phyloP scores from a whole-genome alignment of 2,888 invertebrate species.

The Phlogophora meticulosa region DNA sequence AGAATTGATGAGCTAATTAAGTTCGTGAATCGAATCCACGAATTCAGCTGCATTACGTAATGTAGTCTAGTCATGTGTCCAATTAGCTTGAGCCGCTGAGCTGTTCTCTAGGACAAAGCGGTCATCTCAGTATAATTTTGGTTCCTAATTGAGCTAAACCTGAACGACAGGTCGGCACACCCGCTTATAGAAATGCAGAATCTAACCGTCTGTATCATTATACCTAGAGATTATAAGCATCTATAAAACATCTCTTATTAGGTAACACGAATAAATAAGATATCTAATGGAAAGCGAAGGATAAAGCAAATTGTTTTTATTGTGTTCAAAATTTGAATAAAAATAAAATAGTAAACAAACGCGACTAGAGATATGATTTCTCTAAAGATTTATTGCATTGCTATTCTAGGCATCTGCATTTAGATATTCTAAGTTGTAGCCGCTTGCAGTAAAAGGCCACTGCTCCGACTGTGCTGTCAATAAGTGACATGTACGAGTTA shows the following conservation, averaged over 20 bases:
- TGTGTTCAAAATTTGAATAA: constrained; percentile 33
- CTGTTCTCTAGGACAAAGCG: constrained; percentile 67
- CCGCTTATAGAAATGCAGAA: constrained; percentile 56
- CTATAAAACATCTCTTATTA: constrained; percentile 50
- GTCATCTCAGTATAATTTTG: constrained; percentile 73
- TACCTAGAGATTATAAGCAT: constrained; percentile 37
- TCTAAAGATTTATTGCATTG: constrained; percentile 30
- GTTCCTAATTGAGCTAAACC: constrained; percentile 67
- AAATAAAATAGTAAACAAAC: background rate
- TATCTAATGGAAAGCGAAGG: constrained; percentile 48
- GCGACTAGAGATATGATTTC: constrained; percentile 35
- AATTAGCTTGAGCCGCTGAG: constrained; percentile 59
- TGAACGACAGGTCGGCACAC: constrained; percentile 67
- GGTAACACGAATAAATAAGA: constrained; percentile 38
- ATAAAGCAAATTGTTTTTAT: constrained; percentile 21
- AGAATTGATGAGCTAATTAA: constrained; percentile 50
- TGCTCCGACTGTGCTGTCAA: constrained; percentile 33
- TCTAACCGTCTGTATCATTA: constrained; percentile 43
- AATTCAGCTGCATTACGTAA: constrained; percentile 58
- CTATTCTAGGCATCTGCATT: constrained; percentile 2
- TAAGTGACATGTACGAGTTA: constrained; percentile 26
- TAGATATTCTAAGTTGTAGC: constrained; percentile 4
- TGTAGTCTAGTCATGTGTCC: constrained; percentile 60
- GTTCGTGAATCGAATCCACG: constrained; percentile 50
- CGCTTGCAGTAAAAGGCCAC: constrained; percentile 24